Evolutionary conservation across 2,888 invertebrate genomes (phyloP).

Genomic region (Acrobasis suavella): DNA sequence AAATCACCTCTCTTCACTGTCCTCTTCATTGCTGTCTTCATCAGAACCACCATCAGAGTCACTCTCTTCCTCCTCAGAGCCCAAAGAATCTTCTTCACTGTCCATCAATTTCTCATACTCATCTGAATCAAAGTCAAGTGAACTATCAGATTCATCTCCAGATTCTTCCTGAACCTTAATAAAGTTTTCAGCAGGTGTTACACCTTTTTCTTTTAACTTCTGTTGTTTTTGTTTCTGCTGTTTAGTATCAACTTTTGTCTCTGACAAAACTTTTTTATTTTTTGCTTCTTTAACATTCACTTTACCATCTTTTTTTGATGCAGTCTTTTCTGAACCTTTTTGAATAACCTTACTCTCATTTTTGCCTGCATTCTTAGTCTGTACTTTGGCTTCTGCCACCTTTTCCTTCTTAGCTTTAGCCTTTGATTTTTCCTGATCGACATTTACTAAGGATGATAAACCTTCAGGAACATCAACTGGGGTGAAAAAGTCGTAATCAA

Average conservation of each 20-base stretch:
- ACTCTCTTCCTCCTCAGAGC: slow-evolving; percentile 31
- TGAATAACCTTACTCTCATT: slow-evolving; percentile 26
- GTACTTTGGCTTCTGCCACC: slow-evolving; percentile 26
- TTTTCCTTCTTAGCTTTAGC: slow-evolving; percentile 31
- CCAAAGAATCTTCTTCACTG: slow-evolving; percentile 42
- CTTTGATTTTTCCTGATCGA: slow-evolving; percentile 32
- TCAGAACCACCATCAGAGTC: slow-evolving; percentile 19
- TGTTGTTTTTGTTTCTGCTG: slow-evolving; percentile 50
- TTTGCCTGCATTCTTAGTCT: slow-evolving; percentile 25
- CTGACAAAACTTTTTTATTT: slow-evolving; percentile 29
- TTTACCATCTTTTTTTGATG: slow-evolving; percentile 25
- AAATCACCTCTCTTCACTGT: slow-evolving; percentile 28
- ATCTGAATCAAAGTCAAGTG: slow-evolving; percentile 66
- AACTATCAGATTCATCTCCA: slow-evolving; percentile 55
- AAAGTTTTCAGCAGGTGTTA: slow-evolving; percentile 55
- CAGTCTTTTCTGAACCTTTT: not conserved
- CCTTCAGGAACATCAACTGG: slow-evolving; percentile 74
- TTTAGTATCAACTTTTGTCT: slow-evolving; percentile 37
- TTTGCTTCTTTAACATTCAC: slow-evolving; percentile 10
- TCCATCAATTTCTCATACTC: slow-evolving; percentile 62
- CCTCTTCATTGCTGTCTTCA: slow-evolving; percentile 25
- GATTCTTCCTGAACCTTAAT: slow-evolving; percentile 50
- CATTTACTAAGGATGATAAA: slow-evolving; percentile 36
- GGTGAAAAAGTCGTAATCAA: slow-evolving; percentile 77
- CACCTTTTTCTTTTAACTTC: slow-evolving; percentile 52